phyloP scores from a whole-genome alignment of 1,140 invertebrate species.

The Cyclina sinensis region DNA sequence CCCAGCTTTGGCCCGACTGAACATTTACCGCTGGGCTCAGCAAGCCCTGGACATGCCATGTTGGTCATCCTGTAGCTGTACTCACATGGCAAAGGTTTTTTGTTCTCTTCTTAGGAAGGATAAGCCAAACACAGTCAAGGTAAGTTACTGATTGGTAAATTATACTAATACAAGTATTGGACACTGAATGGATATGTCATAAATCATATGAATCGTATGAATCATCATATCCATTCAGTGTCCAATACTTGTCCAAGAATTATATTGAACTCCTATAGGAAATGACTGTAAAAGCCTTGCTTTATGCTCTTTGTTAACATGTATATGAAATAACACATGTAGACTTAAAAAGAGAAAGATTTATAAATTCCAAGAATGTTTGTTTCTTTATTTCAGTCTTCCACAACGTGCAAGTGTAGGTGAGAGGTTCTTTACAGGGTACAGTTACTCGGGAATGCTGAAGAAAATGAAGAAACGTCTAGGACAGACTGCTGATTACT shows the following conservation, averaged over 20 bases:
- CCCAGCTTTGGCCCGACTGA: slow-evolving; percentile 89
- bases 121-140: slow-evolving; percentile 29
- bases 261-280: too few species aligned
- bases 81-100: slow-evolving; percentile 95
- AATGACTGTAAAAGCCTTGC: too few species aligned
- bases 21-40: slow-evolving; percentile 93
- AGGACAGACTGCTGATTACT: slow-evolving; percentile 90
- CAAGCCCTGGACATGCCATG: slow-evolving; percentile 91
- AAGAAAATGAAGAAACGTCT: slow-evolving; percentile 92
- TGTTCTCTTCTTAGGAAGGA: slow-evolving; percentile 90
- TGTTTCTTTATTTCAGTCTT: slow-evolving; percentile 70
- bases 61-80: slow-evolving; percentile 91
- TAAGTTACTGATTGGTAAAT: slow-evolving; percentile 14
- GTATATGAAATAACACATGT: too few species aligned
- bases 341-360: too few species aligned
- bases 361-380: too few species aligned
- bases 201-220: too few species aligned
- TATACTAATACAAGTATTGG: too few species aligned
- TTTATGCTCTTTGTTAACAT: too few species aligned
- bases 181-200: too few species aligned
- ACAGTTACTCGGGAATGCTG: slow-evolving; percentile 90
- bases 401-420: slow-evolving; percentile 89
- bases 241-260: too few species aligned
- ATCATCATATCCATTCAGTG: too few species aligned
- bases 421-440: slow-evolving; percentile 92